These are phyloP conservation scores for Pachypsylla venusta DNA, from an alignment of 1,140 invertebrate species.

Conservation along the genomic window DNA sequence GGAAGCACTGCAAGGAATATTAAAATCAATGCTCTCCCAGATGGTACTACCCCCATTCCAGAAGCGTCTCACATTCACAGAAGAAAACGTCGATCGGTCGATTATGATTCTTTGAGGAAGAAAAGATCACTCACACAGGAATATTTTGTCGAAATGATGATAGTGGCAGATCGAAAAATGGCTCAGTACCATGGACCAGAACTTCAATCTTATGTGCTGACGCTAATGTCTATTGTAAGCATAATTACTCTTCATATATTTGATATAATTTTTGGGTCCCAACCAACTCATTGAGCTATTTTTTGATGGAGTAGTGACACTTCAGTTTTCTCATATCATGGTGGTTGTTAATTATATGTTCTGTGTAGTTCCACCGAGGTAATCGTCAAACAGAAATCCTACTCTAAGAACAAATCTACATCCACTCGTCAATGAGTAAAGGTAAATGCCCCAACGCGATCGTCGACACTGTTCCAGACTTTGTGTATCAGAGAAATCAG, in stretches of 20 bases:
- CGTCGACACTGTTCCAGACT: too few relatives aligned
- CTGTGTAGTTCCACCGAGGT: too few relatives aligned
- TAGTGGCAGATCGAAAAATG: conserved; percentile 68
- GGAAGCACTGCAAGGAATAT: too few relatives aligned
- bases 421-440: too few relatives aligned
- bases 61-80: too few relatives aligned
- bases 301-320: not conserved
- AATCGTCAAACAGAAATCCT: too few relatives aligned
- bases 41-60: too few relatives aligned
- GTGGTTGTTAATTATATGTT: too few relatives aligned
- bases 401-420: too few relatives aligned
- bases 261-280: too few relatives aligned
- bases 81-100: conserved; percentile 20
- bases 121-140: conserved; percentile 35
- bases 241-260: not conserved
- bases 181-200: conserved; percentile 46
- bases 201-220: conserved; percentile 55
- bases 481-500: too few relatives aligned
- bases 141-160: conserved; percentile 60
- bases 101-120: conserved; percentile 4
- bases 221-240: conserved; percentile 61
- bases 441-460: too few relatives aligned
- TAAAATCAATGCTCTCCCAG: not conserved
- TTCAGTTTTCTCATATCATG: not conserved
- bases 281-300: not conserved